A percentile compares a stretch with the other conserved stretches of the same genome.
These are phyloP conservation scores for Hemibagrus wyckioides DNA, from an alignment of 2,113 vertebrate species.

Conservation along the genomic window DNA sequence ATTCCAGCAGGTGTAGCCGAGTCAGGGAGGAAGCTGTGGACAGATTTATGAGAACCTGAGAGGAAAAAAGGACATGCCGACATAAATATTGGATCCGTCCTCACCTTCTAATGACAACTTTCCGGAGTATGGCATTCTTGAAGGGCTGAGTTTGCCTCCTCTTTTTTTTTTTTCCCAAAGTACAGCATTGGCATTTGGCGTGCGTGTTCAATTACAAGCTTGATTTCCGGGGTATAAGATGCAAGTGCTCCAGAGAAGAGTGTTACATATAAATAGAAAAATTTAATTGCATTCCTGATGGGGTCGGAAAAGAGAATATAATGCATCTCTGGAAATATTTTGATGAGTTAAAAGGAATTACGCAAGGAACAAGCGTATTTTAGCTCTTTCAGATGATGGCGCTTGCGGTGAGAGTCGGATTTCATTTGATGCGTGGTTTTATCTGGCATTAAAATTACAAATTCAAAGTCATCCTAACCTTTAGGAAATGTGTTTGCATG, in stretches of 20 bases:
- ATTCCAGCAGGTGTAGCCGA: constrained; percentile 23
- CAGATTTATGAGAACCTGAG: constrained; percentile 33
- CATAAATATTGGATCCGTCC: constrained; percentile 27
- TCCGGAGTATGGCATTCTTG: background rate
- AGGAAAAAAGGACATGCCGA: background rate
- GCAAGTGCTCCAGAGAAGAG: background rate
- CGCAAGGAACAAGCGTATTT: background rate
- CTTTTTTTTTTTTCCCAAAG: background rate
- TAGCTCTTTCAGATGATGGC: too few species aligned
- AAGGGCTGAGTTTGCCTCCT: background rate
- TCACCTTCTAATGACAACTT: background rate
- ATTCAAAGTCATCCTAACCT: background rate
- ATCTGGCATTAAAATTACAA: background rate
- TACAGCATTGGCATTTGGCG: constrained; percentile 11
- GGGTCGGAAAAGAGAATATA: constrained; percentile 8
- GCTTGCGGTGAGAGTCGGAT: background rate
- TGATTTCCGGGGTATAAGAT: background rate
- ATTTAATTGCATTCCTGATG: constrained; percentile 5
- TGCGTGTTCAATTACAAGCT: constrained; percentile 14
- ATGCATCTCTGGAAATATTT: background rate
- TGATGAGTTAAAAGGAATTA: background rate
- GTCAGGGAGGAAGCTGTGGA: constrained; percentile 3
- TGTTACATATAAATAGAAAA: background rate
- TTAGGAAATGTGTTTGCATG: background rate
- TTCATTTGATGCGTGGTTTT: background rate